Conservation (phyloP, 2,113 vertebrate genomes). For the Petromus typicus region DNA sequence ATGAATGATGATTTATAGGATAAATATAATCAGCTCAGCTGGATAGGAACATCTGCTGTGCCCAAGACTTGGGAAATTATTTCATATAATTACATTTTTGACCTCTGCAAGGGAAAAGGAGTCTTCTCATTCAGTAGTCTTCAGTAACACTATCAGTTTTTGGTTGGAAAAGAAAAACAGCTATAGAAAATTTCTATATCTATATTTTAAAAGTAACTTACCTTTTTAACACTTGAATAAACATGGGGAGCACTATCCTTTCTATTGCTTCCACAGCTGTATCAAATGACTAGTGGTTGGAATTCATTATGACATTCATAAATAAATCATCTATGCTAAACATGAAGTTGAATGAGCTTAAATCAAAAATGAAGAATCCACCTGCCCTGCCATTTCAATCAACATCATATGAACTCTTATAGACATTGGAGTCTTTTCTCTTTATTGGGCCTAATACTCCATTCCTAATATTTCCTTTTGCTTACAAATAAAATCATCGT, state of each 20-base stretch:
- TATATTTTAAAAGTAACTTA: background rate
- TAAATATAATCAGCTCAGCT: background rate
- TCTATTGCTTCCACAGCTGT: background rate
- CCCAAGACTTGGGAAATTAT: conserved; percentile 19
- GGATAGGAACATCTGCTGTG: background rate
- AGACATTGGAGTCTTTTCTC: conserved; percentile 70
- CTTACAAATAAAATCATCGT: conserved; percentile 61
- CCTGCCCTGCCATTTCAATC: background rate
- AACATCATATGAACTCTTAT: conserved; percentile 56
- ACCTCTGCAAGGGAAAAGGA: background rate
- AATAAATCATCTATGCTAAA: background rate
- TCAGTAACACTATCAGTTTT: background rate
- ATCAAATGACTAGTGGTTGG: background rate
- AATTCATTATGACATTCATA: conserved; percentile 26
- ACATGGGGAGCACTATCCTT: background rate
- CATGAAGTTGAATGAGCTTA: background rate
- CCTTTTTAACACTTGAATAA: conserved; percentile 37
- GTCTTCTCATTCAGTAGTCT: background rate
- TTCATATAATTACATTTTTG: background rate
- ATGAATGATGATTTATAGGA: background rate
- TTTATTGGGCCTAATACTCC: conserved; percentile 69
- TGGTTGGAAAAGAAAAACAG: background rate
- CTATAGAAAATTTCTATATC: background rate
- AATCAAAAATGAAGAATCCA: background rate
- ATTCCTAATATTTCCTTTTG: conserved; percentile 72